phyloP scores from a whole-genome alignment of 2,113 vertebrate genomes.

The Ophiodon elongatus region DNA sequence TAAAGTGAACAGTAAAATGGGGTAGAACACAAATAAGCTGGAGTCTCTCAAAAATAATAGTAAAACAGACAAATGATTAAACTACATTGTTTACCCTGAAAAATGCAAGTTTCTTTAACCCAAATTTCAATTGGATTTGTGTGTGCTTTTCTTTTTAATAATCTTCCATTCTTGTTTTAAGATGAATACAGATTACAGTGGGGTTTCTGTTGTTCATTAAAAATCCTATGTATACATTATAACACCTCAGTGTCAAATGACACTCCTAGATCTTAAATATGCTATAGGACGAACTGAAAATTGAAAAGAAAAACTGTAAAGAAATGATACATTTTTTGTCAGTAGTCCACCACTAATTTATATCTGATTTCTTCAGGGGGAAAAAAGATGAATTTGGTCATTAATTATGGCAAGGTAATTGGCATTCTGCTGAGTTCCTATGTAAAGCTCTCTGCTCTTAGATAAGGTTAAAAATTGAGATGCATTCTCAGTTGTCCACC shows the following conservation, averaged over 20 bases:
- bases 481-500: constrained; percentile 53
- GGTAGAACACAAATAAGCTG: not conserved
- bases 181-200: not conserved
- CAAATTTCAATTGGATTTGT: not conserved
- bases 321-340: not conserved
- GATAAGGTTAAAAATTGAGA: not conserved
- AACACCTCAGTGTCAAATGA: not conserved
- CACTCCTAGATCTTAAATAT: not conserved
- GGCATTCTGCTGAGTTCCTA: not conserved
- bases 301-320: too few species aligned
- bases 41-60: not conserved
- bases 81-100: not conserved
- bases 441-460: not conserved
- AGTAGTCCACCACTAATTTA: not conserved
- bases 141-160: not conserved
- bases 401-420: not conserved
- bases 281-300: too few species aligned
- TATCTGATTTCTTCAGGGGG: not conserved
- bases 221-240: not conserved
- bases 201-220: not conserved
- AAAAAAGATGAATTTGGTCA: not conserved
- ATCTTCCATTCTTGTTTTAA: not conserved
- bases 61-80: not conserved
- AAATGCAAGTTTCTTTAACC: not conserved
- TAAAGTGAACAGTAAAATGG: not conserved